Evolutionary conservation across 2,113 vertebrate species (phyloP).

Genomic region (Cygnus atratus): DNA sequence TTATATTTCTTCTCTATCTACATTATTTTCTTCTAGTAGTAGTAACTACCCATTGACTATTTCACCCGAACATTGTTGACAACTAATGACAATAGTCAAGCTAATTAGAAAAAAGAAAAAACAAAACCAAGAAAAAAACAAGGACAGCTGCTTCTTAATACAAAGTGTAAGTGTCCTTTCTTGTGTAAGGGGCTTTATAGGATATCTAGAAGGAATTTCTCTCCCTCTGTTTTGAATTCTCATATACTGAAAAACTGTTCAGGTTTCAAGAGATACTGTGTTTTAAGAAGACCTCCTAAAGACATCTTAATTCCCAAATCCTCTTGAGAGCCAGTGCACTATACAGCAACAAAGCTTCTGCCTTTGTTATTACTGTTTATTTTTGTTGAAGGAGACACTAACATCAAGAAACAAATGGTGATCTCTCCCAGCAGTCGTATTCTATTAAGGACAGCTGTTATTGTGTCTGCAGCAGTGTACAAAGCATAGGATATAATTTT

Average conservation of each 20-base stretch:
- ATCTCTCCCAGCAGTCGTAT: conserved; percentile 18
- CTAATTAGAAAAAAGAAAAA: background rate
- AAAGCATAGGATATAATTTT: conserved; percentile 43
- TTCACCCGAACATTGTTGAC: background rate
- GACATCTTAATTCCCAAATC: conserved; percentile 49
- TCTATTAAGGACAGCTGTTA: conserved; percentile 31
- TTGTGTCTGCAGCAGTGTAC: conserved; percentile 18
- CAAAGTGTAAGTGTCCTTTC: background rate
- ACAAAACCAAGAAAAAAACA: fast-evolving
- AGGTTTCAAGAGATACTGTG: background rate
- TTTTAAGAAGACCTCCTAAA: conserved; percentile 46
- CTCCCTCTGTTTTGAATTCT: background rate
- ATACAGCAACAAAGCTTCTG: conserved; percentile 37
- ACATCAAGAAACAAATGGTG: conserved; percentile 23
- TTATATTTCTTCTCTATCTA: background rate
- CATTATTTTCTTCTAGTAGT: background rate
- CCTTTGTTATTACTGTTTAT: conserved; percentile 49
- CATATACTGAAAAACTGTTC: background rate
- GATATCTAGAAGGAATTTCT: background rate
- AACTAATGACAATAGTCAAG: background rate
- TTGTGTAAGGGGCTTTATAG: background rate
- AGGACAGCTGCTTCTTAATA: background rate
- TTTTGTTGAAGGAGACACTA: conserved; percentile 58
- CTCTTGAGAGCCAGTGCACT: background rate
- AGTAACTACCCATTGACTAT: background rate